phyloP scores from a whole-genome alignment of 92 coral and sea anemone species.

The Chrysogorgia sp. region DNA sequence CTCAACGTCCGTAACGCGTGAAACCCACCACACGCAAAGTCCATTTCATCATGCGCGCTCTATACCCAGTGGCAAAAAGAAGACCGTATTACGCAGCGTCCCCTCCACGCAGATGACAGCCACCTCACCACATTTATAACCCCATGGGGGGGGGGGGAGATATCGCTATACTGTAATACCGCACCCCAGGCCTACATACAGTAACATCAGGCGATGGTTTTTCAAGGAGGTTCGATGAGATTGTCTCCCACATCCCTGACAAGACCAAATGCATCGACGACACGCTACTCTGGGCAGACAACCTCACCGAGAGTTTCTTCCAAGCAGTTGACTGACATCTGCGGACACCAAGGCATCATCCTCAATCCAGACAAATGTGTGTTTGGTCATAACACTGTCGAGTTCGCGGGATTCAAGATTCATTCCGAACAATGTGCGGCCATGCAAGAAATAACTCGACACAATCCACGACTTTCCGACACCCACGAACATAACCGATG shows the following conservation, averaged over 20 bases:
- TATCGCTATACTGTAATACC: too few relatives aligned
- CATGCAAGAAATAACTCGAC: slow-evolving; percentile 48
- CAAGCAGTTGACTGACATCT: slow-evolving; percentile 24
- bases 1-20: slow-evolving; percentile 58
- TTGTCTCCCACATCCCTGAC: slow-evolving; percentile 33
- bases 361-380: too few relatives aligned
- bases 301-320: too few relatives aligned
- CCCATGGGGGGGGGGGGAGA: too few relatives aligned
- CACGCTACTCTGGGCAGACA: too few relatives aligned
- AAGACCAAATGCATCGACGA: slow-evolving; percentile 50
- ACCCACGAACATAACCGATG: slow-evolving; percentile 57
- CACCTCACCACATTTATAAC: too few relatives aligned
- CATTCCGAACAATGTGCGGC: slow-evolving; percentile 39
- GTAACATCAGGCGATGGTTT: slow-evolving; percentile 12
- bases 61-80: slow-evolving; percentile 38
- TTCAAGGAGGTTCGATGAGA: slow-evolving; percentile 13
- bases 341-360: slow-evolving; percentile 24
- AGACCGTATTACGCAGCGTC: too few relatives aligned
- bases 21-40: too few relatives aligned
- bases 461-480: slow-evolving; percentile 57
- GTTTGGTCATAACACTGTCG: slow-evolving; percentile 44
- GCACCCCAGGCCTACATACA: too few relatives aligned
- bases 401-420: slow-evolving; percentile 52
- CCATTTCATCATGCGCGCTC: slow-evolving; percentile 67
- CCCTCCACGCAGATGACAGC: too few relatives aligned